Conservation (phyloP, 2,797 vertebrate species). For the Stomatorhinus walkeri region DNA sequence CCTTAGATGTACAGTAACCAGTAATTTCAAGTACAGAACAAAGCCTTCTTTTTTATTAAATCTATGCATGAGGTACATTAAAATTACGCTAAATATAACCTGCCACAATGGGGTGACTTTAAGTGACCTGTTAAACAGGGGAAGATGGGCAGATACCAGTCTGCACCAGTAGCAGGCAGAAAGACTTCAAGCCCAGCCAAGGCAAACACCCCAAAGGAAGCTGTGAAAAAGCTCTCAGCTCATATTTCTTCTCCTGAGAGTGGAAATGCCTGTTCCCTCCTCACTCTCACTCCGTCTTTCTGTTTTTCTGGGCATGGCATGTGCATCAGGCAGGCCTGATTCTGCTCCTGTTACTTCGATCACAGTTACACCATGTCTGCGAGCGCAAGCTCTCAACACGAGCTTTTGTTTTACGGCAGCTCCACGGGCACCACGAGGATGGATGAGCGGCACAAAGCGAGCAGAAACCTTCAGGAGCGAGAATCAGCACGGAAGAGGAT, state of each 20-base stretch:
- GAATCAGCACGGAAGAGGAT: neutral
- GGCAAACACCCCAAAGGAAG: neutral
- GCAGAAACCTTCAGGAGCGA: neutral
- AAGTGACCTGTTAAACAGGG: neutral
- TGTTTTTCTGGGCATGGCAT: constrained; percentile 15
- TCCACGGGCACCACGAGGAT: too few species aligned
- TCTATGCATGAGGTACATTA: neutral
- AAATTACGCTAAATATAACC: neutral
- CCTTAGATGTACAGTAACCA: neutral
- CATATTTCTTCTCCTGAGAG: neutral
- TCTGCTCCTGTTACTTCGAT: neutral
- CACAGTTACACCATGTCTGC: neutral
- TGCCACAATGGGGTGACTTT: neutral
- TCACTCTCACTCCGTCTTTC: neutral
- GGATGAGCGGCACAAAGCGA: neutral
- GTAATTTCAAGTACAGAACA: neutral
- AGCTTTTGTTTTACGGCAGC: neutral
- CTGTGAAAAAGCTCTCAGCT: neutral
- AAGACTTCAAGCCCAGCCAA: neutral
- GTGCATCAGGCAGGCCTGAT: neutral
- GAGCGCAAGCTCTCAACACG: neutral
- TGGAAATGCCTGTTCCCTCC: neutral
- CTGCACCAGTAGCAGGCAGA: constrained; percentile 12
- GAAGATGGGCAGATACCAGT: neutral
- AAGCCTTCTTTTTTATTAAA: neutral